Base-by-base conservation (phyloP, 2,113 vertebrate species). In the Sterna hirundo region DNA sequence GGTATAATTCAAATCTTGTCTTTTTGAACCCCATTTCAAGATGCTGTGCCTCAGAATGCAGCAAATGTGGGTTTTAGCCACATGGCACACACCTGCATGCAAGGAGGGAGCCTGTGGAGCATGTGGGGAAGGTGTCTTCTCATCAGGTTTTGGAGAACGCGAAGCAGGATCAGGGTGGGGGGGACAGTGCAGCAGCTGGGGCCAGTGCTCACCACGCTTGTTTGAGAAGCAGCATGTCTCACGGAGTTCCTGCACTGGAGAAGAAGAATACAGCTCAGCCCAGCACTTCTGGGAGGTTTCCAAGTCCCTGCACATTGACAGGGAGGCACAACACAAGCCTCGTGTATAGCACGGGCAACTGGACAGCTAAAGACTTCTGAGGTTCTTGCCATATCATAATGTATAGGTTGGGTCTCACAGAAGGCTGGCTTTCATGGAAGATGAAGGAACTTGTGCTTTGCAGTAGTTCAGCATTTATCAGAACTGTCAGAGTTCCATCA, bases 131-230 rank as follows among this genome's bases (percentile, higher is more conserved):
- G 34, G 16, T 3, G 22, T 32, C 32, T 58, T 62, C 49, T 52
- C 23, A 3, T 15, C 47, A 30, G 22, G 13, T 42, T 83, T 75
- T 82, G 70, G 6, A 57, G 26, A 44, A 10, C 32, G 22, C 30
- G 44, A 42, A 44, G 32, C 22, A 70, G 32, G 32, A 36, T 42
- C 0, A 0, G 23, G 38, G 55, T 8, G 0, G 5, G 12, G 27
- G 32, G 21, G 4, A 54, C 23, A 4, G 17, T 40, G 65, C 64
- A 80, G 66, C 52, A 44, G 12, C n/a, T 42, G 36, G n/a, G 46
- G 6, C 44, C 44, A 64, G 32, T 10, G 49, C 27, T 19, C 5
- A 4, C 51, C 29, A 16, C 1, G 3, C 40, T 70, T 65, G 11
- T 47, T 70, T 44, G 44, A 40, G 49, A 84, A 72, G 64, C 40